phyloP scores from a whole-genome alignment of 2,888 invertebrate genomes.

The Eupithecia pulchellata region DNA sequence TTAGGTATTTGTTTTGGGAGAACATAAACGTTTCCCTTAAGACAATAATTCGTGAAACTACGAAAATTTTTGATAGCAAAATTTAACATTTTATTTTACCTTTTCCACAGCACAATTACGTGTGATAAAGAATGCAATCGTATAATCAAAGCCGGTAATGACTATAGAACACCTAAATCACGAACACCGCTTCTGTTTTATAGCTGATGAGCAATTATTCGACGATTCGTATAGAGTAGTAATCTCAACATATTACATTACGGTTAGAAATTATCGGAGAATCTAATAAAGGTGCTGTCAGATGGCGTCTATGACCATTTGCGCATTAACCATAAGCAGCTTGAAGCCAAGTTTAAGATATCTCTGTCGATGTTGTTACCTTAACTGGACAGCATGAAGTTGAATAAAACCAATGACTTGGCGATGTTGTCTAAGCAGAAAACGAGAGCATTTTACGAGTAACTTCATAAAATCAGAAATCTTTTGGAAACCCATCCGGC shows the following conservation, averaged over 20 bases:
- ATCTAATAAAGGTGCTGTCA: slow-evolving; percentile 48
- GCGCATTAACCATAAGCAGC: neutral
- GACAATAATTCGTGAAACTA: too few relatives aligned
- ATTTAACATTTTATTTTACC: slow-evolving; percentile 2
- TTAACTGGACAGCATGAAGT: neutral
- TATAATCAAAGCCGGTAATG: slow-evolving; percentile 49
- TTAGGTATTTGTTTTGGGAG: too few relatives aligned
- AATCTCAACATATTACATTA: slow-evolving; percentile 50
- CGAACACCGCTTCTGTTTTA: slow-evolving; percentile 54
- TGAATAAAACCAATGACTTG: neutral
- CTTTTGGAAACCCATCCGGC: neutral
- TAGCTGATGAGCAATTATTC: slow-evolving; percentile 51
- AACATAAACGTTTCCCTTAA: too few relatives aligned
- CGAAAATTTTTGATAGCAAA: too few relatives aligned
- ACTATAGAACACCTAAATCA: slow-evolving; percentile 48
- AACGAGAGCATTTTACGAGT: neutral
- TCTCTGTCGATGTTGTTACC: neutral
- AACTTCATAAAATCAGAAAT: too few relatives aligned
- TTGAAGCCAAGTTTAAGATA: neutral
- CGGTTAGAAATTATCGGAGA: slow-evolving; percentile 55
- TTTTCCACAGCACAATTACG: slow-evolving; percentile 2
- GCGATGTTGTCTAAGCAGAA: neutral
- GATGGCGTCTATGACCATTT: neutral
- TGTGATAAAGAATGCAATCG: too few relatives aligned
- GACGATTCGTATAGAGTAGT: slow-evolving; percentile 44